These are phyloP conservation scores for Montifringilla adamsi DNA, from an alignment of 2,113 vertebrate genomes.

Conservation along the genomic window DNA sequence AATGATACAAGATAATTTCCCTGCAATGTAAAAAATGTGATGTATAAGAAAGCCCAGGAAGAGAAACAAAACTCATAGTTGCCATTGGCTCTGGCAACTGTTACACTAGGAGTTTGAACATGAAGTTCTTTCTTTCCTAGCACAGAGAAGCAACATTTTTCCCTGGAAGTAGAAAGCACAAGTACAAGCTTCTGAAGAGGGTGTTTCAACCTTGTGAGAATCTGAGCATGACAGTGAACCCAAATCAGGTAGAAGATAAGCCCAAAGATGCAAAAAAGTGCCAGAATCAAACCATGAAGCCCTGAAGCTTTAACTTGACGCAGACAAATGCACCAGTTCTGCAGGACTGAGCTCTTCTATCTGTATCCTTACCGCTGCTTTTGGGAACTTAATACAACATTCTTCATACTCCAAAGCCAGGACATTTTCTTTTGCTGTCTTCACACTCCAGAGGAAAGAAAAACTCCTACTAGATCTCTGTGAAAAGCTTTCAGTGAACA, in stretches of 20 bases:
- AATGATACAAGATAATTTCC: neutral
- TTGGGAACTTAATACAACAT: neutral
- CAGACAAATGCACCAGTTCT: neutral
- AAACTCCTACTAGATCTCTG: neutral
- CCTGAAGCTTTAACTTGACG: neutral
- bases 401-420: neutral
- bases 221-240: rapidly evolving
- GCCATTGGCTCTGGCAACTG: neutral
- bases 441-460: neutral
- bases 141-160: neutral
- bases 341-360: neutral
- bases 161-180: neutral
- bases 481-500: neutral
- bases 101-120: neutral
- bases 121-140: neutral
- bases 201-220: rapidly evolving
- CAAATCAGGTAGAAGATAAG: neutral
- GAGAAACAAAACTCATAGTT: neutral
- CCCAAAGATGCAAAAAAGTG: neutral
- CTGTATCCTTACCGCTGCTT: neutral
- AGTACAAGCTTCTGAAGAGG: neutral
- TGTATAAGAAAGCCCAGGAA: neutral
- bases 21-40: neutral
- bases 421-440: neutral
- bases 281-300: neutral